phyloP scores from a whole-genome alignment of 37 sponge, comb jelly and placozoan species.

The Spongia lamella region DNA sequence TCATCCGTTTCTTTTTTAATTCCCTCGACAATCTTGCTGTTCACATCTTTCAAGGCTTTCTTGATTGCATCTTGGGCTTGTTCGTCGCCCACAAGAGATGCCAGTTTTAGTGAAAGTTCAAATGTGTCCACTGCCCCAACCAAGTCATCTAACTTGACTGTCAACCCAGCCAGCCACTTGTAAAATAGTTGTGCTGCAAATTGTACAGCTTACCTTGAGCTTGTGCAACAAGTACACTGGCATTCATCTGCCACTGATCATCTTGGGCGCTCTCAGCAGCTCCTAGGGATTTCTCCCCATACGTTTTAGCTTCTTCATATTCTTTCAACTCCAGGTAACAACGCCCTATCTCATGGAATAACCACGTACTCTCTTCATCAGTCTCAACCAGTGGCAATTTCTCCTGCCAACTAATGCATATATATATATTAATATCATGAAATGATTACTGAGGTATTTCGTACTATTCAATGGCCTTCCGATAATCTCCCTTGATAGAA shows the following conservation, averaged over 20 bases:
- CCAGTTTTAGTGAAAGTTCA: slow-evolving; percentile 62
- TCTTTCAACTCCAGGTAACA: slow-evolving; percentile 73
- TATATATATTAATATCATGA: background rate
- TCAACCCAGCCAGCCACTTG: no score
- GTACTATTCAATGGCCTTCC: slow-evolving; percentile 76
- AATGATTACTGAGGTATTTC: slow-evolving; percentile 5
- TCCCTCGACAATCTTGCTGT: slow-evolving; percentile 42
- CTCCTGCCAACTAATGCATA: slow-evolving; percentile 55
- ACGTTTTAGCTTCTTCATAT: slow-evolving; percentile 45
- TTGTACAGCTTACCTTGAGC: background rate
- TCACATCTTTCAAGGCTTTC: slow-evolving; percentile 77
- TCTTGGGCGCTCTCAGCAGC: slow-evolving; percentile 76
- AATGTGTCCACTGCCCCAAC: slow-evolving; percentile 59
- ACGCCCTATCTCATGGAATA: slow-evolving; percentile 89
- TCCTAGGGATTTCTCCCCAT: slow-evolving; percentile 76
- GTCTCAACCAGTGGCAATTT: slow-evolving; percentile 59
- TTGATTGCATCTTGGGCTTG: slow-evolving; percentile 56
- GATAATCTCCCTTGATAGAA: slow-evolving; percentile 76
- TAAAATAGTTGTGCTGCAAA: background rate
- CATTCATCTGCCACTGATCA: slow-evolving; percentile 89
- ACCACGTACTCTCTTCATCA: slow-evolving; percentile 77
- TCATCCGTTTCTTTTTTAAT: slow-evolving; percentile 15
- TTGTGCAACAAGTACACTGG: slow-evolving; percentile 80
- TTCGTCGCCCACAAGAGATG: slow-evolving; percentile 62
- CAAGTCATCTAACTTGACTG: slow-evolving; percentile 65